Evolutionary conservation across 2,113 vertebrate species (phyloP).

Genomic region (Leuciscus idus): DNA sequence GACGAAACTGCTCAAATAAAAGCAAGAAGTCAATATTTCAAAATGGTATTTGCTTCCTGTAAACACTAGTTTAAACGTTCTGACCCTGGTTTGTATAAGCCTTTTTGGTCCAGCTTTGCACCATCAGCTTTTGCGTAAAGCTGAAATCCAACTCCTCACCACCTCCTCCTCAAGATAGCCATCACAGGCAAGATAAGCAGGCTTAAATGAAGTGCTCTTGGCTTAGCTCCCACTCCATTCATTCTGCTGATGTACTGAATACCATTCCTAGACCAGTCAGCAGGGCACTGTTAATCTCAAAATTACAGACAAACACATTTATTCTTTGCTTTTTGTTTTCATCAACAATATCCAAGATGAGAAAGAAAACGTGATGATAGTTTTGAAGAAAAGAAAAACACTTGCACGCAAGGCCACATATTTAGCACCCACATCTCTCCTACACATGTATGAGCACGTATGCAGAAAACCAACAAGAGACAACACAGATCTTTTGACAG

Average conservation of each 20-base stretch:
- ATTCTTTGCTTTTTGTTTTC: neutral
- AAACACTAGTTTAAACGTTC: neutral
- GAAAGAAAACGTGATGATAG: neutral
- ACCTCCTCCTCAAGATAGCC: conserved; percentile 10
- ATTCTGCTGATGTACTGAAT: neutral
- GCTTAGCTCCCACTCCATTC: conserved; percentile 23
- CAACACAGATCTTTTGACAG: neutral
- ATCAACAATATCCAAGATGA: neutral
- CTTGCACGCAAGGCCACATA: neutral
- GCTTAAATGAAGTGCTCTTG: conserved; percentile 24
- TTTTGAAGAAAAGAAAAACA: neutral
- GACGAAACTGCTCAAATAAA: neutral
- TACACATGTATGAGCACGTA: neutral
- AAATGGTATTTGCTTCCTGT: neutral
- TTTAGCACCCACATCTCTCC: neutral
- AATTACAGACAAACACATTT: conserved; percentile 1
- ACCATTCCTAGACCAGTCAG: neutral
- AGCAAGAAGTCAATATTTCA: conserved; percentile 3
- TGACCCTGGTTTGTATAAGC: neutral
- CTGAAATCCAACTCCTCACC: neutral
- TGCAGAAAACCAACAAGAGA: neutral
- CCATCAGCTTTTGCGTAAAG: conserved; percentile 2
- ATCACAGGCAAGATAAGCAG: conserved; percentile 31
- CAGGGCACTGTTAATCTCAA: neutral
- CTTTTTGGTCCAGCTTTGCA: neutral